Base-by-base conservation (phyloP, 2,797 vertebrate species). In the Tinamus major region DNA sequence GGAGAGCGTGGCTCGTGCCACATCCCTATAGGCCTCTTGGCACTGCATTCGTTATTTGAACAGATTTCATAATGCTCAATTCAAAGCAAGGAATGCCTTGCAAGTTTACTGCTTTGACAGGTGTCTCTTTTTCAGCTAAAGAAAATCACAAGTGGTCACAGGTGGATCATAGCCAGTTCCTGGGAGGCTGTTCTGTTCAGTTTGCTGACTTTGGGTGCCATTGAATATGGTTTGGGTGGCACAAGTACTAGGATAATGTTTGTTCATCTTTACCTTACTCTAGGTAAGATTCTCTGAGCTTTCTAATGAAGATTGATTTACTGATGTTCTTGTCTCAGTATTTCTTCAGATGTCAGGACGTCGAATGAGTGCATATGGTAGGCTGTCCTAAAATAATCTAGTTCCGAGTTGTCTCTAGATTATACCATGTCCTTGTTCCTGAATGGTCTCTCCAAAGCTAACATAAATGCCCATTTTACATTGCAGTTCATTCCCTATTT, bases 101-200 rank as follows among this genome's bases (percentile, higher is more conserved):
- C 37, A 10, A 39, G 24, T 51, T 23, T 65, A 35, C 20, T 61
- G 21, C 2, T 63, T 78, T 70, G 8, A 21, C 8, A 65, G 23
- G 51, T 15, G 14, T 72, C 4, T 10, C 39, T 7, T 37, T 59
- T 65, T 26, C 29, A 17, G 3, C 26, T 8, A 0, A 0, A 41
- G 31, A 78, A 86, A 88, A 68, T 61, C 35, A 17, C 20, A 49
- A 64, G 14, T 53, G 51, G 27, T 23, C 18, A 46, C 12, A 23
- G 4, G 3, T 18, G 33, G 3, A 7, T 53, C 18, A 31, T 68
- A 71, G 18, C 6, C 23, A 42, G 12, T 20, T 69, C 33, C 19
- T 24, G 26, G 14, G 2, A n/a, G 10, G 55, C 4, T 8, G 44
- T 61, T 82, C 69, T 13, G 1, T 58, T 89, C 37, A 4, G 3